Conservation (phyloP, 2,888 invertebrate genomes). For the Tubulanus polymorphus region DNA sequence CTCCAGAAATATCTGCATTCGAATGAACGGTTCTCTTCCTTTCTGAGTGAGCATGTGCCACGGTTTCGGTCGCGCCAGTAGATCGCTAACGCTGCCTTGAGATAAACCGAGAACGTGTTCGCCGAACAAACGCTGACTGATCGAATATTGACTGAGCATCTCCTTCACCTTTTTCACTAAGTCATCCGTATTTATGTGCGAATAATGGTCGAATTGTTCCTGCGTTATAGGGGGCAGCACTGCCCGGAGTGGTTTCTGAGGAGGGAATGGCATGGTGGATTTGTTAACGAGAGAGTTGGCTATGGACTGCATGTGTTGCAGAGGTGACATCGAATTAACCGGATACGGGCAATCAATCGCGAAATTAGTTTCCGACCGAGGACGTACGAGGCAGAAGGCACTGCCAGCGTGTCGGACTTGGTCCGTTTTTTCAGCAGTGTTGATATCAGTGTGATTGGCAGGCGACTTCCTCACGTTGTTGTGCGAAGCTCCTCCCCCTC, state of each 20-base stretch:
- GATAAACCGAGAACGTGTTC: conserved; percentile 79
- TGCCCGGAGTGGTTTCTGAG: conserved; percentile 85
- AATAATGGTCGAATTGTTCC: conserved; percentile 97
- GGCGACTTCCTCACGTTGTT: background rate
- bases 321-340: conserved; percentile 77
- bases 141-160: conserved; percentile 55
- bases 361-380: conserved; percentile 49
- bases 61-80: conserved; percentile 94
- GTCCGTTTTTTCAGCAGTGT: conserved; percentile 7
- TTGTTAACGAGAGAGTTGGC: conserved; percentile 82
- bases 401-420: conserved; percentile 48
- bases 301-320: conserved; percentile 96
- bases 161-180: conserved; percentile 78
- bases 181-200: conserved; percentile 96
- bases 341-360: conserved; percentile 58
- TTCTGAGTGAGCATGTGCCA: conserved; percentile 99
- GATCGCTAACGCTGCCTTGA: conserved; percentile 89
- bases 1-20: conserved; percentile 83
- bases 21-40: conserved; percentile 70
- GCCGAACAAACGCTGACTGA: conserved; percentile 96
- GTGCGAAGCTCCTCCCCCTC: too few relatives aligned
- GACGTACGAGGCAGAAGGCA: conserved; percentile 81
- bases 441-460: background rate
- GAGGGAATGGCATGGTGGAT: conserved; percentile 60
- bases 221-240: conserved; percentile 97